phyloP scores from a whole-genome alignment of 2,888 invertebrate genomes.

The Liodrosophila aerea region DNA sequence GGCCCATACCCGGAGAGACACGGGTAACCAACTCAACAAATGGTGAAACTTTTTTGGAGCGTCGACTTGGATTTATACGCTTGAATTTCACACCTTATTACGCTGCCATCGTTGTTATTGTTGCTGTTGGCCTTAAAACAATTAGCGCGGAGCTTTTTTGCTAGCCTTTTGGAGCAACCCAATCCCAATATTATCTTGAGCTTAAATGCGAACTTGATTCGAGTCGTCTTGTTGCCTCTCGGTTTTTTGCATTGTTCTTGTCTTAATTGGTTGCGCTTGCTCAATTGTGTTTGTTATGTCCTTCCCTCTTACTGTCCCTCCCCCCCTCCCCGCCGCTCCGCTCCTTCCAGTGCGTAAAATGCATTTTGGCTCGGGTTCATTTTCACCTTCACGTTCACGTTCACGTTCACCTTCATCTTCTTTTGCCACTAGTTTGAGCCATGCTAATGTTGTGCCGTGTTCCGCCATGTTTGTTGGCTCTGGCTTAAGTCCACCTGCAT shows the following conservation, averaged over 20 bases:
- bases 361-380: slow-evolving; percentile 60
- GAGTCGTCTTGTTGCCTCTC: slow-evolving; percentile 3
- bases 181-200: slow-evolving; percentile 17
- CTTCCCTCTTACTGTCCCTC: background rate
- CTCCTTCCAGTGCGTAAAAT: slow-evolving; percentile 32
- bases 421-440: background rate
- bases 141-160: slow-evolving; percentile 58
- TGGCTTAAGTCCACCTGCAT: slow-evolving; percentile 60
- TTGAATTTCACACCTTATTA: slow-evolving; percentile 77
- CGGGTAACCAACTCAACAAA: slow-evolving; percentile 12
- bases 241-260: slow-evolving; percentile 28
- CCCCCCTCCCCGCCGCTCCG: too few species aligned
- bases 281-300: slow-evolving; percentile 58
- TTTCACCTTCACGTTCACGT: too few species aligned
- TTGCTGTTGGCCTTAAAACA: slow-evolving; percentile 63
- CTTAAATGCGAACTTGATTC: slow-evolving; percentile 10
- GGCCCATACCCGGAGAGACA: background rate
- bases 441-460: too few species aligned
- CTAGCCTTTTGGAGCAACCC: slow-evolving; percentile 18
- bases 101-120: slow-evolving; percentile 28
- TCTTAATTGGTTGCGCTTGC: slow-evolving; percentile 63
- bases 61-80: slow-evolving; percentile 54
- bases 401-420: background rate
- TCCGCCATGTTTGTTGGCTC: slow-evolving; percentile 21
- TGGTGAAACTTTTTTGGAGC: slow-evolving; percentile 38